Conservation (phyloP, 2,797 vertebrate species). For the Chiloscyllium punctatum region DNA sequence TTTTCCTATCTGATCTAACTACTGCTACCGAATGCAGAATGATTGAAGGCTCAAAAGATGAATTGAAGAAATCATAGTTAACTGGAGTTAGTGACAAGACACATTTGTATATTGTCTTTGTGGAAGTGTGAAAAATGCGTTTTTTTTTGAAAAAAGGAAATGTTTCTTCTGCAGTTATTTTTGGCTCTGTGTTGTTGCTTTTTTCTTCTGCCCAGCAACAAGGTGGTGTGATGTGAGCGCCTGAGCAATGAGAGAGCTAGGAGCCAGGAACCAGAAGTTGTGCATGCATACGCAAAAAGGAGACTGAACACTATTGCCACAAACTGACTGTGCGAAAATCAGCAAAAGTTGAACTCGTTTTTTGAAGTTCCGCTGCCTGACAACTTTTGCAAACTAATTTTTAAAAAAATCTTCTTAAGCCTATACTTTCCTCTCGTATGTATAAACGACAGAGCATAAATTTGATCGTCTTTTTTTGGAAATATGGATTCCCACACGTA, state of each 20-base stretch:
- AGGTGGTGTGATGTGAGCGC: background rate
- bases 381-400: background rate
- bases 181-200: background rate
- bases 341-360: no score
- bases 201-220: constrained; percentile 13
- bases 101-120: no score
- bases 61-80: background rate
- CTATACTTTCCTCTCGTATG: background rate
- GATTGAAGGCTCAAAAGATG: background rate
- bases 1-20: background rate
- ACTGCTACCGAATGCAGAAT: background rate
- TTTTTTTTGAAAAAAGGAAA: background rate
- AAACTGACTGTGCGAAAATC: background rate
- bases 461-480: background rate
- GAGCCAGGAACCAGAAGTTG: background rate
- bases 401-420: background rate
- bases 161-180: background rate
- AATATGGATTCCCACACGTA: background rate
- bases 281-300: background rate
- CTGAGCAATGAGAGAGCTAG: background rate
- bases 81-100: background rate
- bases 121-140: background rate
- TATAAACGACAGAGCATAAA: background rate
- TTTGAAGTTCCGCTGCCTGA: background rate
- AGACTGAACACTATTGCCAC: background rate